These are phyloP conservation scores for Chinchilla lanigera DNA, from an alignment of 2,113 vertebrate species.

Conservation along the genomic window DNA sequence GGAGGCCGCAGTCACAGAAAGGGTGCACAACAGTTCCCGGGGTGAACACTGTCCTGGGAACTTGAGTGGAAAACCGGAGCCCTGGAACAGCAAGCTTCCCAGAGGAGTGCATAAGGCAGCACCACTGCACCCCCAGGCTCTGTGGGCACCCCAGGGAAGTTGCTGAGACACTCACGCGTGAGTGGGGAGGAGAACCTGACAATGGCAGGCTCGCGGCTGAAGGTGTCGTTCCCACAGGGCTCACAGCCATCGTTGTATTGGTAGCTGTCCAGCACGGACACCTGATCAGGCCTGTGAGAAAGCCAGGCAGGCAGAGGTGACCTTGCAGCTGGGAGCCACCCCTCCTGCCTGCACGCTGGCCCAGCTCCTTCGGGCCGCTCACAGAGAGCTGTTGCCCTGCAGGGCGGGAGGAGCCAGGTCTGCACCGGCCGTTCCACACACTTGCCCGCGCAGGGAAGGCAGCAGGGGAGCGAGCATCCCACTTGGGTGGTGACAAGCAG, in stretches of 20 bases:
- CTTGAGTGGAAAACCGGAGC: background rate
- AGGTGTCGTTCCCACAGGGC: constrained; percentile 88
- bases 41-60: background rate
- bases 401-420: background rate
- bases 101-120: background rate
- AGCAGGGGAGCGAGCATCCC: background rate
- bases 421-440: background rate
- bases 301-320: background rate
- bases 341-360: background rate
- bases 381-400: background rate
- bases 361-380: background rate
- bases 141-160: background rate
- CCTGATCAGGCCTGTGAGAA: constrained; percentile 84
- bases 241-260: constrained; percentile 83
- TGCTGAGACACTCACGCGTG: constrained; percentile 9
- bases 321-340: too few species aligned
- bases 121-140: background rate
- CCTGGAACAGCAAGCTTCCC: fast-evolving
- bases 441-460: background rate
- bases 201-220: constrained; percentile 93
- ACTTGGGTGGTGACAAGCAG: background rate
- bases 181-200: constrained; percentile 90
- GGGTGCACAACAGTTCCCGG: fast-evolving
- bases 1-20: background rate
- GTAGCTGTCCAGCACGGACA: constrained; percentile 88